These are phyloP conservation scores for Pomatostomus ruficeps DNA, from an alignment of 2,113 vertebrate genomes.

Conservation along the genomic window DNA sequence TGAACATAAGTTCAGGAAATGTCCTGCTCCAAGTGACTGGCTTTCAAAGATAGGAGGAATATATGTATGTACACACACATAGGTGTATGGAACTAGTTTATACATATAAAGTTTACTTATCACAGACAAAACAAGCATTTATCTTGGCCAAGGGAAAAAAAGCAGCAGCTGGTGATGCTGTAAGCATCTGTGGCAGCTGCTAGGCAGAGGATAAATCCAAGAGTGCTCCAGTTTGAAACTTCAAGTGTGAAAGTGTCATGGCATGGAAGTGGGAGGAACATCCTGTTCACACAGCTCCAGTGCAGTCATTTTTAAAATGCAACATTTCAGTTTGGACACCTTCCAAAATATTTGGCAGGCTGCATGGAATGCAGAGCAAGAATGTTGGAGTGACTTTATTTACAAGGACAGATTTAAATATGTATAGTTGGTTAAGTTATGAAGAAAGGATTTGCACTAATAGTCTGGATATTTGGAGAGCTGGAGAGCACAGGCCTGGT, in stretches of 20 bases:
- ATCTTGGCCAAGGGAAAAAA: background rate
- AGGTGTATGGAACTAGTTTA: background rate
- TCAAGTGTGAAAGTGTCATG: background rate
- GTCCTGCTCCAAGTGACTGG: background rate
- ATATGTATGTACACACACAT: fast-evolving
- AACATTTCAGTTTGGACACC: background rate
- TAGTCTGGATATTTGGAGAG: background rate
- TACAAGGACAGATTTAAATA: background rate
- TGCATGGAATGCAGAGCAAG: background rate
- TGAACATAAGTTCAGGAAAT: background rate
- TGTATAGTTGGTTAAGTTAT: background rate
- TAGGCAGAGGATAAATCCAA: background rate
- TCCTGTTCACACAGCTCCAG: background rate
- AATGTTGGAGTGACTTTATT: background rate
- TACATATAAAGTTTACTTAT: background rate
- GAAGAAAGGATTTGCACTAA: background rate
- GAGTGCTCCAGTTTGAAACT: background rate
- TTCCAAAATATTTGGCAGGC: background rate
- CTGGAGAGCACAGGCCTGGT: background rate
- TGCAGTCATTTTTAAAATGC: background rate
- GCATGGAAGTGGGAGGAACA: background rate
- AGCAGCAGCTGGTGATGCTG: background rate
- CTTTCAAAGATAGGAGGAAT: background rate
- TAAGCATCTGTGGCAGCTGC: background rate
- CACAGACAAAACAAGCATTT: background rate